Percentiles rank a stretch among this genome's conserved stretches.
phyloP scores from a whole-genome alignment of 1,140 invertebrate species.

The Monomorium pharaonis region DNA sequence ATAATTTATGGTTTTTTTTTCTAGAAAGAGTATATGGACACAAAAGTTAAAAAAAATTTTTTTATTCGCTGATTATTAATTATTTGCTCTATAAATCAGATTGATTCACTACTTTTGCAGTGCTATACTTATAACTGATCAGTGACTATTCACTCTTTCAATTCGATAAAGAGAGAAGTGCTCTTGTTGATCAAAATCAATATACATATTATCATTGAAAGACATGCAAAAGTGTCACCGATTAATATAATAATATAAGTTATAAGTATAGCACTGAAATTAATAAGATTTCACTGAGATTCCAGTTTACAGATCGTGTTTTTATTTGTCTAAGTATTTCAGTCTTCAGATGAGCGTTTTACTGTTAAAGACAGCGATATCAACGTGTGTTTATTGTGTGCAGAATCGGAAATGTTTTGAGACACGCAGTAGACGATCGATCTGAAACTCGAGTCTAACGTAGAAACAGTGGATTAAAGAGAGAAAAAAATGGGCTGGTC shows the following conservation, averaged over 20 bases:
- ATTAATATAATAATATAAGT: no score
- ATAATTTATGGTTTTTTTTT: not conserved
- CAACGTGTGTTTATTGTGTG: not conserved
- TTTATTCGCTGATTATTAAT: no score
- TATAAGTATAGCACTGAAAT: no score
- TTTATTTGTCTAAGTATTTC: not conserved
- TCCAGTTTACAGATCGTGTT: not conserved
- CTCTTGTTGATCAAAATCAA: no score
- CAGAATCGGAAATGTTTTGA: constrained; percentile 8
- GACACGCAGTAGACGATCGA: constrained; percentile 2
- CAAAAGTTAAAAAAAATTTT: not conserved
- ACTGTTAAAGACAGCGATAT: not conserved
- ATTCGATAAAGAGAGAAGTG: no score
- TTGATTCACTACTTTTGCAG: no score
- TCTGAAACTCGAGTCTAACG: constrained; percentile 12
- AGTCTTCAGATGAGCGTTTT: not conserved
- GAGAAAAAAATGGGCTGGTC: constrained; percentile 33
- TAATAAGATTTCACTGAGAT: no score
- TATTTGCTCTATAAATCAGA: no score
- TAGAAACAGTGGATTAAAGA: constrained; percentile 7
- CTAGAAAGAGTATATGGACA: not conserved
- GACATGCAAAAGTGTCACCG: no score
- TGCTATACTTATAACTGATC: no score
- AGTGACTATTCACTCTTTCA: no score
- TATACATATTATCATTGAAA: no score